Conservation (phyloP, 2,888 invertebrate genomes). For the Parasteatoda lunata region DNA sequence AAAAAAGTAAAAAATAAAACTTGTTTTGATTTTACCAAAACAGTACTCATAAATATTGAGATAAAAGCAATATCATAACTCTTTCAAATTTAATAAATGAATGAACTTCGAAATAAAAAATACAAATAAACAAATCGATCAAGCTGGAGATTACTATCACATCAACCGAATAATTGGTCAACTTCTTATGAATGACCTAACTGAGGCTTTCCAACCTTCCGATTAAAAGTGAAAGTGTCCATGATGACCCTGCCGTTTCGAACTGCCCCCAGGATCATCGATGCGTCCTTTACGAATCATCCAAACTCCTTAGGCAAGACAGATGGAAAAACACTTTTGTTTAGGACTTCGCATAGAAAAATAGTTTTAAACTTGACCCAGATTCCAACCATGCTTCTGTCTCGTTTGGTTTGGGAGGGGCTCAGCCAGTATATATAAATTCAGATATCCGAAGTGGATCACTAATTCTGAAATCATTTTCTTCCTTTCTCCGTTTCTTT, state of each 20-base stretch:
- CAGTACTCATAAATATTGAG: no score
- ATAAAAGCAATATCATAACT: no score
- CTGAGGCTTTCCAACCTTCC: background rate
- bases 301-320: slow-evolving; percentile 6
- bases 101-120: no score
- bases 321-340: slow-evolving; percentile 11
- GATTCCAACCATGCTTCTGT: slow-evolving; percentile 43
- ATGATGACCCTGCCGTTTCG: background rate
- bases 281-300: slow-evolving; percentile 27
- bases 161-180: no score
- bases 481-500: background rate
- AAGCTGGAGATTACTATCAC: no score
- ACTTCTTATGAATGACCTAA: no score
- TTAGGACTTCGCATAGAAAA: slow-evolving; percentile 4
- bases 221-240: slow-evolving; percentile 45
- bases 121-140: no score
- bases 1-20: no score
- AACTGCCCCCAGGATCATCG: slow-evolving; percentile 9
- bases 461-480: slow-evolving; percentile 26
- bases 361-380: slow-evolving; percentile 65
- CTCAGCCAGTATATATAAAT: slow-evolving; percentile 48
- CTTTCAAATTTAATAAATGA: no score
- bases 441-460: slow-evolving; percentile 54
- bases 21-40: no score
- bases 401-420: slow-evolving; percentile 46